Base-by-base conservation (phyloP, 2,797 vertebrate species). In the Helicolenus hilgendorfi region DNA sequence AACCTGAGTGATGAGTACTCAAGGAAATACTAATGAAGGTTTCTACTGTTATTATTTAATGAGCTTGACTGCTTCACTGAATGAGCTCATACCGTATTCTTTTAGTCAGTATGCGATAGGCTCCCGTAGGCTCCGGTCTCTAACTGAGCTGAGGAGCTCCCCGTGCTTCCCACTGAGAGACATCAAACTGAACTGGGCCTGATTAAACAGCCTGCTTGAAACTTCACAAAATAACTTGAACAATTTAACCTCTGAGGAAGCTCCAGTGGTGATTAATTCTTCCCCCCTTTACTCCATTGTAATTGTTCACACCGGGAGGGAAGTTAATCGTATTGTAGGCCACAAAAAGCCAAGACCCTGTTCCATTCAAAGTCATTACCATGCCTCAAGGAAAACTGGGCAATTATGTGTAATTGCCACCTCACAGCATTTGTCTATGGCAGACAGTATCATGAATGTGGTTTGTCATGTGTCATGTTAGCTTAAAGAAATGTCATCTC, bases 221-320 rank as follows among this genome's bases (percentile, higher is more conserved):
- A 92, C 86, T 94, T 91, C 72, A 90, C 68, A 76, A 81, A 94
- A 89, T 74, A 87, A 90, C 68, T 86, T 89, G 8, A 88, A 86
- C 83, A 92, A 77, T 94, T 94, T 93, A 94, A 94, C 89, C 91
- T 91, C 77, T 15, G 68, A 79, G 81, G 72, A 92, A 60, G 73
- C 63, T 70, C 74, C 56, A 53, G 24, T 67, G 75, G 79, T 92
- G 86, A 95, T 92, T 93, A 74, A 90, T 89, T 85, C 69, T 71
- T 24, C 71, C 35, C 84, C 62, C 64, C 35, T 80, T 70, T 81
- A 73, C 60, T 58, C 62, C 53, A 36, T 74, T 85, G 77, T 92
- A 94, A 94, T 93, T 90, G 87, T 85, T 92, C 91, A 79, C 86
- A 86, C 24, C 18, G 2, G 84, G 88, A 36, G 60, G 75, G 77